Evolutionary conservation across 2,888 invertebrate genomes (phyloP).

Genomic region (Macropis europaea): DNA sequence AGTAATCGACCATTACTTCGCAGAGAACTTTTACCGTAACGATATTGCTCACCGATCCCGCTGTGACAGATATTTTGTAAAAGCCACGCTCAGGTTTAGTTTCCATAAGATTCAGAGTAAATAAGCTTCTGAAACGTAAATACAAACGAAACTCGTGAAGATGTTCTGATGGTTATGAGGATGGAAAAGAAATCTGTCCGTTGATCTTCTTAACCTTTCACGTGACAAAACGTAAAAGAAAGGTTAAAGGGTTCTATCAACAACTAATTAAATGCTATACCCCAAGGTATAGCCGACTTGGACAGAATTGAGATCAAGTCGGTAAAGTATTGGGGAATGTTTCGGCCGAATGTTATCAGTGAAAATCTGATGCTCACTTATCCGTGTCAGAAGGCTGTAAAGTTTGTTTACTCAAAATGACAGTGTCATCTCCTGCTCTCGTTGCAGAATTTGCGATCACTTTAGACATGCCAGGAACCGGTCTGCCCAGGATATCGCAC

Average conservation of each 20-base stretch:
- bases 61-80: conserved; percentile 90
- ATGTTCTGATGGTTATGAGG: too few species aligned
- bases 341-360: too few species aligned
- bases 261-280: conserved; percentile 72
- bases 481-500: conserved; percentile 88
- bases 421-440: conserved; percentile 87
- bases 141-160: not conserved
- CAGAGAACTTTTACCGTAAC: conserved; percentile 86
- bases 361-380: conserved; percentile 69
- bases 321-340: conserved; percentile 76
- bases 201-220: conserved; percentile 49
- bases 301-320: conserved; percentile 55
- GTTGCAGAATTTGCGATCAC: conserved; percentile 90
- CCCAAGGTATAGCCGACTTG: conserved; percentile 78
- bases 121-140: conserved; percentile 82
- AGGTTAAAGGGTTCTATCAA: conserved; percentile 58
- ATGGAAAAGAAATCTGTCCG: conserved; percentile 34
- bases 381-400: conserved; percentile 78
- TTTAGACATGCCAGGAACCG: conserved; percentile 84
- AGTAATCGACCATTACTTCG: conserved; percentile 87
- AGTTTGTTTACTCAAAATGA: conserved; percentile 85
- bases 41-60: conserved; percentile 83
- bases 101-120: conserved; percentile 88
- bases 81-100: conserved; percentile 91
- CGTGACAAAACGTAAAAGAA: conserved; percentile 26